Evolutionary conservation across 2,797 vertebrate species (phyloP).

Genomic region (Lutjanus argentimaculatus): DNA sequence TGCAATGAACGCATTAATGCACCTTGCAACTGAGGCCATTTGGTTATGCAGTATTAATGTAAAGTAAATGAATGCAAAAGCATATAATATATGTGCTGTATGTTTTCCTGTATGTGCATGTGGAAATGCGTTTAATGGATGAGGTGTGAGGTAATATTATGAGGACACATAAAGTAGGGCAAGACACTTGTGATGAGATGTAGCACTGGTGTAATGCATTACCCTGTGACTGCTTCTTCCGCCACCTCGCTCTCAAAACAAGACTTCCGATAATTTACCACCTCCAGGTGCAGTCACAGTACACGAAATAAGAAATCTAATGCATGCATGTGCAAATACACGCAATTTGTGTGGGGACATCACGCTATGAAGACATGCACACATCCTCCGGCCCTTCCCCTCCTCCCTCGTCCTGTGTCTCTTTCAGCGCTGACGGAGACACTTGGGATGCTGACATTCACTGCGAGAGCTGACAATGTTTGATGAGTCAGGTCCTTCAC

Average conservation of each 20-base stretch:
- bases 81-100: background rate
- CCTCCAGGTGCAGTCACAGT: background rate
- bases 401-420: background rate
- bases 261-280: slow-evolving; percentile 14
- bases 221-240: background rate
- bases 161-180: slow-evolving; percentile 4
- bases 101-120: background rate
- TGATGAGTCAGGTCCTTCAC: slow-evolving; percentile 44
- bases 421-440: slow-evolving; percentile 22
- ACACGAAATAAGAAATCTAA: background rate
- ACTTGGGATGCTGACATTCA: slow-evolving; percentile 36
- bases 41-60: slow-evolving; percentile 15
- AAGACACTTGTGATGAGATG: background rate
- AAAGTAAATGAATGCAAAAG: slow-evolving; percentile 25
- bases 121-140: background rate
- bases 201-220: slow-evolving; percentile 7
- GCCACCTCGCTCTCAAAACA: slow-evolving; percentile 18
- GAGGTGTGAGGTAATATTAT: background rate
- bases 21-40: slow-evolving; percentile 12
- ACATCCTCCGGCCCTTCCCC: background rate
- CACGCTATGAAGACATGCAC: background rate
- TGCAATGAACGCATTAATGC: slow-evolving; percentile 35
- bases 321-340: background rate
- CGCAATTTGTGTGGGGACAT: background rate
- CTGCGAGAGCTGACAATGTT: slow-evolving; percentile 36